These are phyloP conservation scores for Coenobita brevimanus DNA, from an alignment of 1,140 invertebrate species.

Conservation along the genomic window DNA sequence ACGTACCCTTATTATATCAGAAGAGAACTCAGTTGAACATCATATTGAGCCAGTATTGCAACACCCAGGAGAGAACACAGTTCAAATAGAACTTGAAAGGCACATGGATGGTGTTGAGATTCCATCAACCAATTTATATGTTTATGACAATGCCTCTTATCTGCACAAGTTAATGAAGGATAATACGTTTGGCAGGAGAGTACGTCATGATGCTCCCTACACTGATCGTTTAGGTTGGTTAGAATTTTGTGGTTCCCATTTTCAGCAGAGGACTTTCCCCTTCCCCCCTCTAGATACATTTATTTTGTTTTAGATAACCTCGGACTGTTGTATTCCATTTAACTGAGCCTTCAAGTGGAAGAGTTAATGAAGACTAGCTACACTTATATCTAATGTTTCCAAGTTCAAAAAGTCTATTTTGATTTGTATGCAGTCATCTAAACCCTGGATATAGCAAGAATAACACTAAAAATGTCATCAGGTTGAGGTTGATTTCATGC, in stretches of 20 bases:
- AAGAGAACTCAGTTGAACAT: constrained; percentile 13
- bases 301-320: too few species aligned
- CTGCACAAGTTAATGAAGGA: constrained; percentile 56
- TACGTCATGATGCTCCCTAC: constrained; percentile 56
- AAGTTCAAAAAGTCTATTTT: too few species aligned
- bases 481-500: too few species aligned
- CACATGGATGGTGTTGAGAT: constrained; percentile 42
- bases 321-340: too few species aligned
- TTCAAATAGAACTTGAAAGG: background rate
- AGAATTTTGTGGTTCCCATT: background rate
- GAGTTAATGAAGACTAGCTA: too few species aligned
- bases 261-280: too few species aligned
- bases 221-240: constrained; percentile 44
- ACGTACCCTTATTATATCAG: constrained; percentile 2
- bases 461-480: too few species aligned
- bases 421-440: too few species aligned
- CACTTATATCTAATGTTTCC: too few species aligned
- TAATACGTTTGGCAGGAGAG: constrained; percentile 53
- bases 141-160: constrained; percentile 56
- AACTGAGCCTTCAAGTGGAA: too few species aligned
- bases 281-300: too few species aligned
- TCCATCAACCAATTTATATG: constrained; percentile 45
- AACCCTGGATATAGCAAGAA: too few species aligned
- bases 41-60: constrained; percentile 33
- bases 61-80: constrained; percentile 34